Evolutionary conservation across 2,888 invertebrate genomes (phyloP).

Genomic region (Parnassius glacialis): DNA sequence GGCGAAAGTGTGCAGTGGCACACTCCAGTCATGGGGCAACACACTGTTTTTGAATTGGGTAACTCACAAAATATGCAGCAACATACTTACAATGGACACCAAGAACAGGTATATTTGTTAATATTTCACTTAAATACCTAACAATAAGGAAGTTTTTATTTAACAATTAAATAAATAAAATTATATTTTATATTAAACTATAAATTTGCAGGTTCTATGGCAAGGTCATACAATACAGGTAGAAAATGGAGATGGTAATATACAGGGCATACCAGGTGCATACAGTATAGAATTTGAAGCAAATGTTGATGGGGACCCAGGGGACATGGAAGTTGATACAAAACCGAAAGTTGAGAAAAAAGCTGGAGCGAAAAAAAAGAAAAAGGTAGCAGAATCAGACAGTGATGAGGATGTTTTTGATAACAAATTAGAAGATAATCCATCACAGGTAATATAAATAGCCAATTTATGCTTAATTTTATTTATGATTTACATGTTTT

Average conservation of each 20-base stretch:
- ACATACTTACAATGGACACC: conserved; percentile 73
- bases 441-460: conserved; percentile 65
- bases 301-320: conserved; percentile 56
- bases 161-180: too few species aligned
- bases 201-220: conserved; percentile 81
- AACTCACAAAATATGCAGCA: conserved; percentile 68
- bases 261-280: conserved; percentile 57
- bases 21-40: conserved; percentile 81
- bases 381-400: conserved; percentile 70
- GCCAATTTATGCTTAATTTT: neutral
- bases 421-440: conserved; percentile 86
- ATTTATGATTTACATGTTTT: conserved; percentile 2
- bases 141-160: neutral
- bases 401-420: conserved; percentile 80
- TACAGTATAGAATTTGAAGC: conserved; percentile 67
- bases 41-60: conserved; percentile 74
- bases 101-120: conserved; percentile 61
- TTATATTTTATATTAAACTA: too few species aligned
- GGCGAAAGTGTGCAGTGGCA: conserved; percentile 83
- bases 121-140: neutral
- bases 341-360: conserved; percentile 75
- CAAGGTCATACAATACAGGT: conserved; percentile 84
- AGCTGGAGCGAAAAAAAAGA: conserved; percentile 68
- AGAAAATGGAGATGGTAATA: conserved; percentile 71
- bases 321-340: conserved; percentile 67